Evolutionary conservation across 2,888 invertebrate genomes (phyloP).

Genomic region (Sphaeridia pumilis): DNA sequence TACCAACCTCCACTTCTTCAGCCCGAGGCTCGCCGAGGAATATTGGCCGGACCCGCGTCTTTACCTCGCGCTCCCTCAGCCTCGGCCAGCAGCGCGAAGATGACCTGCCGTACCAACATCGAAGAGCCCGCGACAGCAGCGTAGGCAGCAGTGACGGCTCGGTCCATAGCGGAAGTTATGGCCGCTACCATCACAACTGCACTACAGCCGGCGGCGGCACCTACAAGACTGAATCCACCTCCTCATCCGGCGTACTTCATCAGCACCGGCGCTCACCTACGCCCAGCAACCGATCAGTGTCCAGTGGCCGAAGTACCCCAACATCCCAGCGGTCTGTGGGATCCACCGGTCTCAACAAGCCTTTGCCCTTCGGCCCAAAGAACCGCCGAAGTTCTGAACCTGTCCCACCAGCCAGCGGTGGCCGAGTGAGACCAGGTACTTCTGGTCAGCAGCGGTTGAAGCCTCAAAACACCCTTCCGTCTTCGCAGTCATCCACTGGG

Average conservation of each 20-base stretch:
- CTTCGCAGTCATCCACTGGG: too few species aligned
- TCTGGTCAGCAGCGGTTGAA: too few species aligned
- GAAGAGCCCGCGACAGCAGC: background rate
- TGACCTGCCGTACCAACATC: too few species aligned
- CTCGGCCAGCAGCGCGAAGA: too few species aligned
- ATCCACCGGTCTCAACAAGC: background rate
- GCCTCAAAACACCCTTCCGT: too few species aligned
- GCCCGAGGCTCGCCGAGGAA: too few species aligned
- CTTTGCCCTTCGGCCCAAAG: background rate
- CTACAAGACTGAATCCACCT: background rate
- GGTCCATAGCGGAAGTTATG: background rate
- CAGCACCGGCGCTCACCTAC: background rate
- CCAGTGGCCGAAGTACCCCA: background rate
- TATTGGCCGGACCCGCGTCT: conserved; percentile 29
- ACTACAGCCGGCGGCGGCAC: background rate
- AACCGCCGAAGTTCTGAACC: background rate
- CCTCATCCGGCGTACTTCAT: too few species aligned
- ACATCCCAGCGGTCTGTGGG: background rate
- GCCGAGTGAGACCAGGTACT: too few species aligned
- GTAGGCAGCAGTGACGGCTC: background rate
- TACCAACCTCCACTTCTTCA: too few species aligned
- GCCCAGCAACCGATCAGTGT: background rate
- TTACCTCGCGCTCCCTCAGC: conserved; percentile 26
- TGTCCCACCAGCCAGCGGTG: too few species aligned
- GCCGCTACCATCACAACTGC: background rate